Percentiles rank a stretch among this genome's conserved stretches.
Evolutionary conservation across 2,797 vertebrate species (phyloP).

Genomic region (Sibirionetta formosa): DNA sequence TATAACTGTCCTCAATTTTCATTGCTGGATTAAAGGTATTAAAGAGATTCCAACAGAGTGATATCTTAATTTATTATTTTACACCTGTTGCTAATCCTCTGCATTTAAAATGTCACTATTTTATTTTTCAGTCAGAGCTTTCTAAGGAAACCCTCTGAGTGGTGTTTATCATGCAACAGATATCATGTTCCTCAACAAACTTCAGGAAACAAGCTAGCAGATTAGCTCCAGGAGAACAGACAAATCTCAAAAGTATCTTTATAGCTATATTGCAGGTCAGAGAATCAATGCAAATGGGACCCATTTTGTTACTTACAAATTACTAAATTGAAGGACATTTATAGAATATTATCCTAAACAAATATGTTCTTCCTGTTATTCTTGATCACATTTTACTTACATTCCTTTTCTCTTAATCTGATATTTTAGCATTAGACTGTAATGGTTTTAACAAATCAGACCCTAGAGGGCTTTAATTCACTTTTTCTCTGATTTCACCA

Average conservation of each 20-base stretch:
- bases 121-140: constrained; percentile 40
- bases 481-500: neutral
- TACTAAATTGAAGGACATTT: constrained; percentile 67
- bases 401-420: neutral
- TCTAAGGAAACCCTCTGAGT: constrained; percentile 2
- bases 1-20: constrained; percentile 15
- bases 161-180: constrained; percentile 35
- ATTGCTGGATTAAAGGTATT: constrained; percentile 26
- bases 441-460: constrained; percentile 24
- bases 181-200: constrained; percentile 66
- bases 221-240: constrained; percentile 68
- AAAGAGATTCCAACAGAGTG: neutral
- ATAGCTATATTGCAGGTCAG: constrained; percentile 70
- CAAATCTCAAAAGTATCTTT: constrained; percentile 64
- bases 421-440: neutral
- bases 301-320: constrained; percentile 67
- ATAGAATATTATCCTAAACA: constrained; percentile 48
- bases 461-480: neutral
- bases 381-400: constrained; percentile 5
- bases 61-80: constrained; percentile 30
- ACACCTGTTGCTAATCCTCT: constrained; percentile 41
- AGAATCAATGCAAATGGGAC: constrained; percentile 56
- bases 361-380: constrained; percentile 24
- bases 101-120: constrained; percentile 35
- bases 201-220: constrained; percentile 60